Evolutionary conservation across 2,113 vertebrate species (phyloP).

Genomic region (Artemisiospiza belli): DNA sequence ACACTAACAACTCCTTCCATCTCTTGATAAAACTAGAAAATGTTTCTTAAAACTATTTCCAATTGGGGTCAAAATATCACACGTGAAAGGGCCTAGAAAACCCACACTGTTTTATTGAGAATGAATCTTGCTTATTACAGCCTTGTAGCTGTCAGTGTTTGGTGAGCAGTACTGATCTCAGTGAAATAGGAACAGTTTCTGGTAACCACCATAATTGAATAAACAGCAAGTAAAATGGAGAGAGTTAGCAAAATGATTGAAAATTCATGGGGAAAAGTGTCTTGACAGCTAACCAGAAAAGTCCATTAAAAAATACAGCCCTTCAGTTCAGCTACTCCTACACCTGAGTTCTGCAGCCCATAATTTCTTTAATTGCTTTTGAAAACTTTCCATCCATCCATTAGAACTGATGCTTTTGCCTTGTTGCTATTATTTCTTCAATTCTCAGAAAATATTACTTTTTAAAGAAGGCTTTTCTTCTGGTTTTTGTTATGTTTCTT

Average conservation of each 20-base stretch:
- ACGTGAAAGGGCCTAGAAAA: not conserved
- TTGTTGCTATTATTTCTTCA: not conserved
- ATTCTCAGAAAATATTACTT: not conserved
- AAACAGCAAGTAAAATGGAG: not conserved
- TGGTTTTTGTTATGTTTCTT: not conserved
- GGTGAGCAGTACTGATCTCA: not conserved
- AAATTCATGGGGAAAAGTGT: not conserved
- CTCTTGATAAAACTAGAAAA: not conserved
- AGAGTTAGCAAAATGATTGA: not conserved
- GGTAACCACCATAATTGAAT: not conserved
- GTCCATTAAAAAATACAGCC: not conserved
- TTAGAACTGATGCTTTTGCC: not conserved
- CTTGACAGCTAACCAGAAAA: conserved; percentile 31
- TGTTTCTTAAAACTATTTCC: not conserved
- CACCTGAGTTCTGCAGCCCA: not conserved
- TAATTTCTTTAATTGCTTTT: conserved; percentile 4
- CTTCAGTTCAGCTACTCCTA: not conserved
- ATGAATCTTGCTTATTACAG: not conserved
- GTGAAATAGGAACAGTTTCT: not conserved
- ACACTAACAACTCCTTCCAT: not conserved
- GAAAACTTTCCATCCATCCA: not conserved
- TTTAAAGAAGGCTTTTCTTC: not conserved
- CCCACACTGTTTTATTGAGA: not conserved
- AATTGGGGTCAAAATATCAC: not conserved
- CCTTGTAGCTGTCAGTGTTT: not conserved